A percentile compares a stretch with the other conserved stretches of the same genome.
Evolutionary conservation across 2,113 vertebrate genomes (phyloP).

Genomic region (Brachionichthys hirsutus): DNA sequence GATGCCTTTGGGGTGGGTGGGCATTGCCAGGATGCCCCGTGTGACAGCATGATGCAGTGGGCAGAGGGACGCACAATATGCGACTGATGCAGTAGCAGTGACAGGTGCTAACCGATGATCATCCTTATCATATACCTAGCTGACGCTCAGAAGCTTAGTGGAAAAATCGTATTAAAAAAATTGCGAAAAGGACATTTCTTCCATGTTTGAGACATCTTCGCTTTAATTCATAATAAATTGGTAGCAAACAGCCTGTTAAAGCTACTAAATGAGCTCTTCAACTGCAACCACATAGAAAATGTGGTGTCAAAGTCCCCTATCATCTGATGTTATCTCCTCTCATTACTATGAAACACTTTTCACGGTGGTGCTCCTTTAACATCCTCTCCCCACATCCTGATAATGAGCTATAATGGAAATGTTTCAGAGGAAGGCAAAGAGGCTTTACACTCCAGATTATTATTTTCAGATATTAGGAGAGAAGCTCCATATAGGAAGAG

Average conservation of each 20-base stretch:
- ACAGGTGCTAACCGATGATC: slow-evolving; percentile 21
- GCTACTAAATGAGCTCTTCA: slow-evolving; percentile 40
- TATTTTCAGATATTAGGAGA: slow-evolving; percentile 52
- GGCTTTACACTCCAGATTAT: slow-evolving; percentile 63
- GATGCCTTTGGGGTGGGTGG: slow-evolving; percentile 32
- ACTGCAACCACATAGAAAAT: slow-evolving; percentile 41
- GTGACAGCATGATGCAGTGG: slow-evolving; percentile 68
- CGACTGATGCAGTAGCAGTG: slow-evolving; percentile 16
- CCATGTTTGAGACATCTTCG: slow-evolving; percentile 6
- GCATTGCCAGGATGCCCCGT: slow-evolving; percentile 31
- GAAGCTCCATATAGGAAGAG: slow-evolving; percentile 43
- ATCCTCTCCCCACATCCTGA: slow-evolving; percentile 54
- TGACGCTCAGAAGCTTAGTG: no score
- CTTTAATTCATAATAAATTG: slow-evolving; percentile 33
- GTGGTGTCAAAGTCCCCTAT: slow-evolving; percentile 45
- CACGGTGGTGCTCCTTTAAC: slow-evolving; percentile 54
- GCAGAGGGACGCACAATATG: slow-evolving; percentile 35
- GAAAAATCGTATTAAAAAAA: neutral
- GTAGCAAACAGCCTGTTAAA: slow-evolving; percentile 34
- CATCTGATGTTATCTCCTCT: slow-evolving; percentile 55
- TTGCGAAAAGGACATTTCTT: neutral
- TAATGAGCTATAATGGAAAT: slow-evolving; percentile 70
- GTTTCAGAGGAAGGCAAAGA: slow-evolving; percentile 58
- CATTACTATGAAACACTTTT: slow-evolving; percentile 53
- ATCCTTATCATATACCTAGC: neutral